Base-by-base conservation (phyloP, 2,797 vertebrate genomes). In the Enteromius mattozi region DNA sequence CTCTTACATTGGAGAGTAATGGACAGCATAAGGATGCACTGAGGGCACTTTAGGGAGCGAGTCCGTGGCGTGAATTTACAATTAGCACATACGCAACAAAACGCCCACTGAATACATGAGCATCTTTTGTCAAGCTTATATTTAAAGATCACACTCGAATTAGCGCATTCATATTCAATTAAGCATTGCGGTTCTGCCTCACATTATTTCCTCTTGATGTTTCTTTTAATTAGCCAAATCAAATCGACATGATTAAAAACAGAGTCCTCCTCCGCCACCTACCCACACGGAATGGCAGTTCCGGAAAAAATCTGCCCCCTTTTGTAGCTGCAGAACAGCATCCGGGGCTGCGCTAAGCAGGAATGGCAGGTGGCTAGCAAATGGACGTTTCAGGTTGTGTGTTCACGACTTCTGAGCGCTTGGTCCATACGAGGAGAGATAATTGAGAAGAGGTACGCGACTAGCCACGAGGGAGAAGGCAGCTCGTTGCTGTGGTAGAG, bases 181-280 rank as follows among this genome's bases (percentile, higher is more conserved):
- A 91, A 87, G 76, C 80, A 76, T 82, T 35, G 63, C 61, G 35
- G 78, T 87, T 89, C 87, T 83, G 78, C 87, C 82, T 85, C 77
- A 76, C 88, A 86, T 89, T 88, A 85, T 81, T 86, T 86, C 79
- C 78, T 88, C 94, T 94, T 94, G 91, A 94, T 94, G 94, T 93
- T 81, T 59, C 87, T 86, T 91, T 93, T 95, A 95, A 96, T 96
- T 95, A 95, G 93, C 94, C 92, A 94, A 89, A 95, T 95, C 95
- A 95, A 94, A 94, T 94, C 92, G 92, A 92, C 93, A 65, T 89
- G 87, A 89, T 89, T 90, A 89, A 91, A 89, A 89, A 89, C 84
- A 89, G 81, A 80, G 74, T 76, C 76, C 68, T 88, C 86, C 86
- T 87, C 74, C 81, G 37, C 80, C 85, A 85, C 69, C 86, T 81